A percentile compares a stretch with the other conserved stretches of the same genome.
phyloP scores from a whole-genome alignment of 2,113 vertebrate species.

The Xenopus laevis region DNA sequence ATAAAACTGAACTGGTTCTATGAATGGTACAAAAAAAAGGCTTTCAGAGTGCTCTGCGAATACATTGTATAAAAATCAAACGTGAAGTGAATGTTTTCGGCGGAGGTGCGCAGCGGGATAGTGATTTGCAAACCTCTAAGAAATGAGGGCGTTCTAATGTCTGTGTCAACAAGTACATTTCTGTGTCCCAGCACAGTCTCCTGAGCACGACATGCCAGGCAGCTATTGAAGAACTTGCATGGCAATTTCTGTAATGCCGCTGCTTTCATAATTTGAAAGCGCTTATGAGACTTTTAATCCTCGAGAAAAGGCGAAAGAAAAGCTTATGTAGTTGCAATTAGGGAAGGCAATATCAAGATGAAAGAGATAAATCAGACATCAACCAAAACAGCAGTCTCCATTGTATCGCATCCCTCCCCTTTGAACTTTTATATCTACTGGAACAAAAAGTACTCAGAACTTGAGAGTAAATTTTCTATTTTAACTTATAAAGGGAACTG shows the following conservation, averaged over 20 bases:
- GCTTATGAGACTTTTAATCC: constrained; percentile 33
- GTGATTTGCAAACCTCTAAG: not conserved
- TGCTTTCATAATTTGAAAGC: constrained; percentile 39
- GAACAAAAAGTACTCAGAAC: constrained; percentile 42
- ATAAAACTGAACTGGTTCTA: too few relatives aligned
- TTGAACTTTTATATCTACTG: constrained; percentile 40
- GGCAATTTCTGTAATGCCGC: constrained; percentile 2
- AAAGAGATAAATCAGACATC: constrained; percentile 44
- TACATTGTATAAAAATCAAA: not conserved
- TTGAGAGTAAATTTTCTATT: constrained; percentile 34
- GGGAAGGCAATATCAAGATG: constrained; percentile 35
- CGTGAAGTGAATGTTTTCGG: not conserved
- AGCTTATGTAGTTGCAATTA: constrained; percentile 37
- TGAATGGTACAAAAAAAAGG: too few relatives aligned
- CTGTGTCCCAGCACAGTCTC: not conserved
- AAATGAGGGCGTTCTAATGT: not conserved
- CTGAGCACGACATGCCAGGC: not conserved
- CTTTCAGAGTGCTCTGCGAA: not conserved
- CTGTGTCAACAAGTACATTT: not conserved
- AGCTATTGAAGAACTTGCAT: constrained; percentile 12
- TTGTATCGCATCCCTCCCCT: constrained; percentile 36
- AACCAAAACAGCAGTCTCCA: constrained; percentile 45
- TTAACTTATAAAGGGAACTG: constrained; percentile 34
- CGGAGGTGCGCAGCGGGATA: not conserved
- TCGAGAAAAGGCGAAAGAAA: constrained; percentile 14